A percentile compares a stretch with the other conserved stretches of the same genome.
These are phyloP conservation scores for Oreochromis aureus DNA, from an alignment of 2,113 vertebrate genomes.

Conservation along the genomic window DNA sequence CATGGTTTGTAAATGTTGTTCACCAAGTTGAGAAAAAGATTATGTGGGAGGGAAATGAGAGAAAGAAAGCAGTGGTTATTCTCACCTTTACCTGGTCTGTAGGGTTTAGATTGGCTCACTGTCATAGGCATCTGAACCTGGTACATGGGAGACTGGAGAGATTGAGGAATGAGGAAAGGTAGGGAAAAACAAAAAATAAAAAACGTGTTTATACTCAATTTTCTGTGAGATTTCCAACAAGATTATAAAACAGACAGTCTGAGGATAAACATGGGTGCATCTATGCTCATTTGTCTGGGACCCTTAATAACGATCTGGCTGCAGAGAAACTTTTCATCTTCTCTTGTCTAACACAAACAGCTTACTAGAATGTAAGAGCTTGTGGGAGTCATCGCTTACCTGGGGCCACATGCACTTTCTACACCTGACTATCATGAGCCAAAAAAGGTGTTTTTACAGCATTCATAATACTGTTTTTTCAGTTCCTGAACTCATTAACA, in stretches of 20 bases:
- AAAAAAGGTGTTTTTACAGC: background rate
- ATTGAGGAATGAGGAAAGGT: background rate
- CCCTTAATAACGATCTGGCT: background rate
- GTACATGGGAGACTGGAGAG: conserved; percentile 86
- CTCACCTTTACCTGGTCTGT: conserved; percentile 99
- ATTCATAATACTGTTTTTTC: background rate
- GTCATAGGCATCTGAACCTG: conserved; percentile 96
- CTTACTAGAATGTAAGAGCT: background rate
- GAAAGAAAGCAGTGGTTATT: conserved; percentile 61
- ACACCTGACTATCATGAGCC: background rate
- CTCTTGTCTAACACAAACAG: background rate
- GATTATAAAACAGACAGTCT: background rate
- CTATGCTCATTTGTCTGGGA: background rate
- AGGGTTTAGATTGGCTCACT: conserved; percentile 97
- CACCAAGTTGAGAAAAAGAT: background rate
- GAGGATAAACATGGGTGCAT: background rate
- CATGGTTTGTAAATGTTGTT: background rate
- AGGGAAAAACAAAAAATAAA: background rate
- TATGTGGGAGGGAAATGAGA: background rate
- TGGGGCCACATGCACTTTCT: conserved; percentile 55
- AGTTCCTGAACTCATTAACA: background rate
- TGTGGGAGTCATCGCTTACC: conserved; percentile 33
- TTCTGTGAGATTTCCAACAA: background rate
- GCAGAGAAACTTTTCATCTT: background rate
- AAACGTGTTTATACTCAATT: background rate